Evolutionary conservation across 2,797 vertebrate species (phyloP), one percentile per base, ranked within the genome.

Genomic region (Pipistrellus pygmaeus): DNA sequence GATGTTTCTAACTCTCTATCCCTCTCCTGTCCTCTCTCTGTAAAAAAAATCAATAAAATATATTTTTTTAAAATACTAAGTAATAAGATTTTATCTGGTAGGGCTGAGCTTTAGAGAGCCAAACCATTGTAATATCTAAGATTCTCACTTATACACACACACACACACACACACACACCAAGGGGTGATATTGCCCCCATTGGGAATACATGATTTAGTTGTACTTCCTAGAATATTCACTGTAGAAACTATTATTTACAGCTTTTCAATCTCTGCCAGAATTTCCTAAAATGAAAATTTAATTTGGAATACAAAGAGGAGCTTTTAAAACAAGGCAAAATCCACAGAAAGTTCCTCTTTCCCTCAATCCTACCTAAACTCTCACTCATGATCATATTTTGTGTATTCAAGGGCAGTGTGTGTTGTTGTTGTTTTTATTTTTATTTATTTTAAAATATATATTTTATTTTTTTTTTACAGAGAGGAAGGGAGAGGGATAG

Each of bases 251-350:
- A 9, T 44, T 64, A 41, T 78, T 60, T 88, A 53, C 18, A 90
- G 48, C n/a, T 5, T 78, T 93, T 66, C 13, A 32, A 13, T 87
- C 46, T 91, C 38, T 85, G 57, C 17, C 53, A 82, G 8, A 5
- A 57, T 90, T 93, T 94, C 41, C 72, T 76, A 93, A 93, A 86
- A 55, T 48, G 25, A 93, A 77, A 23, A 64, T 90, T 75, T 55
- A 82, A 91, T 93, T 72, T 94, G 72, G 2, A 66, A 5, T 72
- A 57, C 32, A 93, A 90, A 93, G 8, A 35, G 25, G 6, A 73
- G 48, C 21, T 91, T 83, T 48, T 75, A 48, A 81, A 62, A 72
- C 71, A 87, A 82, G 46, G 15, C 57, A 83, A 96, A 81, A 90
- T 48, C 18, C 11, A 73, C 18, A 68, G 30, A 90, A 55, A 44